A percentile compares a stretch with the other conserved stretches of the same genome.
Evolutionary conservation across 2,888 invertebrate species (phyloP).

Genomic region (Morpho achilles): DNA sequence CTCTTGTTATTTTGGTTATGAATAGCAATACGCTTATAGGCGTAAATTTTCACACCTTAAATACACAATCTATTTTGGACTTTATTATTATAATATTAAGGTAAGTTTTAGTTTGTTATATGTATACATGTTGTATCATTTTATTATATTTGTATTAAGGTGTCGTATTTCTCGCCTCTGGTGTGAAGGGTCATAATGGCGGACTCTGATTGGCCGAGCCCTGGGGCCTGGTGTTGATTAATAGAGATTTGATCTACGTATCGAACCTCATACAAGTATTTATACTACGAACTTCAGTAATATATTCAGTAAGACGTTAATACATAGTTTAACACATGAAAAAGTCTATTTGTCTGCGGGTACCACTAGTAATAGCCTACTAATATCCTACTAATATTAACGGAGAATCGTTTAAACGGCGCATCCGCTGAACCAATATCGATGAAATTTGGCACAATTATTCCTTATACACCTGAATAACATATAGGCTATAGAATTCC

Average conservation of each 20-base stretch:
- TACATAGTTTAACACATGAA: too few relatives aligned
- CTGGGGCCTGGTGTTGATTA: conserved; percentile 47
- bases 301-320: too few relatives aligned
- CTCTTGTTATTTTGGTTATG: conserved; percentile 15
- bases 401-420: too few relatives aligned
- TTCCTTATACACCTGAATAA: too few relatives aligned
- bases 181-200: conserved; percentile 69
- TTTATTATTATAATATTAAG: conserved; percentile 14
- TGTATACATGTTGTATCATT: conserved; percentile 36
- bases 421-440: too few relatives aligned
- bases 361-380: too few relatives aligned
- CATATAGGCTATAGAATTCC: too few relatives aligned
- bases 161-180: conserved; percentile 74
- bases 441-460: too few relatives aligned
- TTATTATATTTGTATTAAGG: conserved; percentile 41
- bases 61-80: conserved; percentile 29
- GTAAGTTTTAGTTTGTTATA: conserved; percentile 26
- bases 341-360: too few relatives aligned
- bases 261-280: conserved; percentile 21
- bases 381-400: too few relatives aligned
- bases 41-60: conserved; percentile 75
- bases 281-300: neutral
- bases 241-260: conserved; percentile 32
- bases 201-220: conserved; percentile 55
- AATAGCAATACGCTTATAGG: conserved; percentile 49